Evolutionary conservation across 64 coral and sea anemone genomes (phyloP).

Genomic region (Pocillopora damicornis): DNA sequence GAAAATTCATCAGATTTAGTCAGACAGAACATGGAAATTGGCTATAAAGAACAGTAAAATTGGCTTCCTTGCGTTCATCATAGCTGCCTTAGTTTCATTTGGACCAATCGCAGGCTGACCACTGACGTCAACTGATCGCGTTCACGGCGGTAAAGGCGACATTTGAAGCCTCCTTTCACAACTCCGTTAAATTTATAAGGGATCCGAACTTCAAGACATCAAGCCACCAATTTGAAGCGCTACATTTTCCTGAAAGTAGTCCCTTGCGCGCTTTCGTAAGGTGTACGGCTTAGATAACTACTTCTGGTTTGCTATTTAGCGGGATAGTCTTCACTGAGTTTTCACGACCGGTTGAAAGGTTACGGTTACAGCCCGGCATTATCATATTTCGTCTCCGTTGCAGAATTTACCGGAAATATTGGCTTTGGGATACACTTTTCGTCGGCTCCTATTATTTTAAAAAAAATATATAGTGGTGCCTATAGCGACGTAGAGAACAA

Average conservation of each 20-base stretch:
- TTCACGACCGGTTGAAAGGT: not conserved
- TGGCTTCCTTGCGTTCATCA: slow-evolving; percentile 31
- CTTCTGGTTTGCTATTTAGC: not conserved
- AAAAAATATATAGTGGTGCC: slow-evolving; percentile 9
- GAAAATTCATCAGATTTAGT: slow-evolving; percentile 40
- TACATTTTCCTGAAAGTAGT: not conserved
- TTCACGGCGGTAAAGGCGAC: slow-evolving; percentile 6
- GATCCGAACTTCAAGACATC: not conserved
- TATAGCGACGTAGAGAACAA: not conserved
- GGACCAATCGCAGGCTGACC: slow-evolving; percentile 24
- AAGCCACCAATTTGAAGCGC: not conserved
- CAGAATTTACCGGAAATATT: slow-evolving; percentile 1
- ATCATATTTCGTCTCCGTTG: slow-evolving; percentile 4
- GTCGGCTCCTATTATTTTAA: not conserved
- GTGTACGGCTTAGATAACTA: not conserved
- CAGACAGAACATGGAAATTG: slow-evolving; percentile 18
- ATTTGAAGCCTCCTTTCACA: not conserved
- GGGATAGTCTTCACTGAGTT: not conserved
- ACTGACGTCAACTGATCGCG: slow-evolving; percentile 25
- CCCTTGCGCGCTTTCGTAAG: not conserved
- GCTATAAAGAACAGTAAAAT: slow-evolving; percentile 36
- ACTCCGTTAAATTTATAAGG: slow-evolving; percentile 31
- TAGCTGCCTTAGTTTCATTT: not conserved
- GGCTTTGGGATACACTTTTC: not conserved
- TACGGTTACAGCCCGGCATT: not conserved